Evolutionary conservation across 2,888 invertebrate species (phyloP).

Genomic region (Nebria salina): DNA sequence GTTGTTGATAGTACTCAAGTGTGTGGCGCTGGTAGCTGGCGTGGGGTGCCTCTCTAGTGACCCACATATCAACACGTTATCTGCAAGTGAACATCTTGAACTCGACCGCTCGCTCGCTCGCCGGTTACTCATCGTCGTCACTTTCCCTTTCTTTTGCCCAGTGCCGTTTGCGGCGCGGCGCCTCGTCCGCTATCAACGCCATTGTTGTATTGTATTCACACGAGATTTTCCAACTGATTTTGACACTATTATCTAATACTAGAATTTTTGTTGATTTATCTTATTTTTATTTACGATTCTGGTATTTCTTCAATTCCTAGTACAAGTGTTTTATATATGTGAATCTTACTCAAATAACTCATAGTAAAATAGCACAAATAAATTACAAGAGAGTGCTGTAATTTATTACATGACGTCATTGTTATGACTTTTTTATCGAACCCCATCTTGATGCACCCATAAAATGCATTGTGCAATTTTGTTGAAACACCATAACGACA

Average conservation of each 20-base stretch:
- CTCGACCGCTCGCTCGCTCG: constrained; percentile 2
- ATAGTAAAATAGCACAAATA: too few relatives aligned
- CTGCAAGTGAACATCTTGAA: not conserved
- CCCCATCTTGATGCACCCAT: not conserved
- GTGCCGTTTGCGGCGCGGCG: not conserved
- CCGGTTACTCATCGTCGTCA: constrained; percentile 14
- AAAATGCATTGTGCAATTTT: not conserved
- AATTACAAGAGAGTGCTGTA: too few relatives aligned
- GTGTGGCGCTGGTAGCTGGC: not conserved
- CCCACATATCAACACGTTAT: constrained; percentile 2
- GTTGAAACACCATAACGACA: not conserved
- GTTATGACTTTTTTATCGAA: too few relatives aligned
- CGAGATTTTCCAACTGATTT: constrained; percentile 4
- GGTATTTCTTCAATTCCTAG: not conserved
- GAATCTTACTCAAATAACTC: too few relatives aligned
- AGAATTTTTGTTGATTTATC: not conserved
- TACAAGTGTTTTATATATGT: not conserved
- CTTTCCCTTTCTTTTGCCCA: constrained; percentile 28
- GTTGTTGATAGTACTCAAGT: constrained; percentile 16
- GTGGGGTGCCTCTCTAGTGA: not conserved
- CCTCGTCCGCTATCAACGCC: not conserved
- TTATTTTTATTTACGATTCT: not conserved
- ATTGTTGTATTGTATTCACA: constrained; percentile 2
- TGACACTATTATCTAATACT: not conserved
- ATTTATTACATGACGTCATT: too few relatives aligned